These are phyloP conservation scores for Scalopus aquaticus DNA, from an alignment of 2,113 vertebrate genomes.

Conservation along the genomic window DNA sequence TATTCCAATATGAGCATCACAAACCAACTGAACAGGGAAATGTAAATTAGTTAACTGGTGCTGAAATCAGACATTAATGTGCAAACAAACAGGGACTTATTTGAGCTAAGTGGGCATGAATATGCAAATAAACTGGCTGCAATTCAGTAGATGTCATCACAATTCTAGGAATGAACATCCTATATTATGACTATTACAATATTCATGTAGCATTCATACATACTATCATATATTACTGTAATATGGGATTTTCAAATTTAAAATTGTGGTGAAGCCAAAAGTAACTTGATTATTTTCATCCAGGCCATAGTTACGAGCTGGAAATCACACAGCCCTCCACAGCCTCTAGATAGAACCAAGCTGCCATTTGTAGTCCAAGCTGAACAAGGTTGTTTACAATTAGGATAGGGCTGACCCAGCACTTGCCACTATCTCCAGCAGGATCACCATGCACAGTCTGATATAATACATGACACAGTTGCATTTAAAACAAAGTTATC, in stretches of 20 bases:
- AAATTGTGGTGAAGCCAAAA: slow-evolving; percentile 69
- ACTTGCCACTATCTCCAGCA: neutral
- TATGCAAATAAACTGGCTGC: slow-evolving; percentile 79
- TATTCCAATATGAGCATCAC: slow-evolving; percentile 63
- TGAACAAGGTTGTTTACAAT: neutral
- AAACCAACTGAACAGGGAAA: slow-evolving; percentile 72
- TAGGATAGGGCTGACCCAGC: neutral
- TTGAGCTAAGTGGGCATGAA: slow-evolving; percentile 76
- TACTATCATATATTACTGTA: slow-evolving; percentile 64
- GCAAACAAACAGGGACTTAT: slow-evolving; percentile 78
- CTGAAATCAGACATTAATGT: slow-evolving; percentile 77
- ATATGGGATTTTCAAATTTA: slow-evolving; percentile 58
- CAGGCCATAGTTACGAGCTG: slow-evolving; percentile 22
- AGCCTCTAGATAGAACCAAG: neutral
- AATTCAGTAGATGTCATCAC: slow-evolving; percentile 75
- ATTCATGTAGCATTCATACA: slow-evolving; percentile 70
- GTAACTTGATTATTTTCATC: slow-evolving; percentile 64
- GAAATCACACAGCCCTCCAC: slow-evolving; percentile 19
- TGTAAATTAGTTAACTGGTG: slow-evolving; percentile 74
- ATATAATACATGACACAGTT: neutral
- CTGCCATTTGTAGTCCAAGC: neutral
- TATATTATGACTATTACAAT: slow-evolving; percentile 80
- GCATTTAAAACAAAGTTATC: neutral
- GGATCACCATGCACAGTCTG: neutral
- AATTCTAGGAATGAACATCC: slow-evolving; percentile 77